These are phyloP conservation scores for Sphaerophoria rueppellii DNA, from an alignment of 2,888 invertebrate genomes.

Conservation along the genomic window DNA sequence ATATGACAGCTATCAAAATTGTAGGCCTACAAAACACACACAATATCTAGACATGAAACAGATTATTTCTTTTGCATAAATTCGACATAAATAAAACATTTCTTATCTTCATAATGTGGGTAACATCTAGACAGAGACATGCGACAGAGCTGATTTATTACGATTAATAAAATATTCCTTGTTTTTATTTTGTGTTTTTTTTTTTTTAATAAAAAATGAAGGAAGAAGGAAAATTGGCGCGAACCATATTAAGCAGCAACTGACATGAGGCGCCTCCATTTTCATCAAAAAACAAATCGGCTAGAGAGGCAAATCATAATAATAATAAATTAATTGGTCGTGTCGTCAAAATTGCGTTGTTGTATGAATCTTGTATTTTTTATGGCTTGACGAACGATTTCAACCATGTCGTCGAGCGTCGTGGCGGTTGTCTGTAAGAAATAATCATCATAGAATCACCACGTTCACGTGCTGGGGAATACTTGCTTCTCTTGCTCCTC, in stretches of 20 bases:
- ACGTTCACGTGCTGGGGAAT: conserved; percentile 49
- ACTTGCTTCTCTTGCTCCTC: conserved; percentile 12
- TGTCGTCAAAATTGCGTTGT: conserved; percentile 40
- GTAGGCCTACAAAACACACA: conserved; percentile 37
- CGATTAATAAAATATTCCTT: conserved; percentile 54
- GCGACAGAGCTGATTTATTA: conserved; percentile 56
- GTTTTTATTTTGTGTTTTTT: conserved; percentile 40
- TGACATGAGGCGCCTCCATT: conserved; percentile 12
- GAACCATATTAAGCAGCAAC: conserved; percentile 63
- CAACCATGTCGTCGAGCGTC: not conserved
- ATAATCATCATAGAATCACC: conserved; percentile 14
- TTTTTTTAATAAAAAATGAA: conserved; percentile 11
- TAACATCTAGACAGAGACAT: conserved; percentile 29
- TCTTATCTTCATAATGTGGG: conserved; percentile 1
- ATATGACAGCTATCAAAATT: not conserved
- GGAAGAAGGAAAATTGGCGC: conserved; percentile 22
- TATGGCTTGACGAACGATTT: conserved; percentile 21
- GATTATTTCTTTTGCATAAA: conserved; percentile 26
- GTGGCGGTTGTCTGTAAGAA: not conserved
- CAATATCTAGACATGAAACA: conserved; percentile 25
- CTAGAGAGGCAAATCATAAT: conserved; percentile 47
- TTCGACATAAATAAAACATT: conserved; percentile 43
- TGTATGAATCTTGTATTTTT: conserved; percentile 23
- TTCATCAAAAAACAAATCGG: conserved; percentile 8
- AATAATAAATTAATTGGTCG: conserved; percentile 62